A percentile compares a stretch with the other conserved stretches of the same genome.
phyloP scores from a whole-genome alignment of 2,113 vertebrate species.

The Paraplagusia blochii region DNA sequence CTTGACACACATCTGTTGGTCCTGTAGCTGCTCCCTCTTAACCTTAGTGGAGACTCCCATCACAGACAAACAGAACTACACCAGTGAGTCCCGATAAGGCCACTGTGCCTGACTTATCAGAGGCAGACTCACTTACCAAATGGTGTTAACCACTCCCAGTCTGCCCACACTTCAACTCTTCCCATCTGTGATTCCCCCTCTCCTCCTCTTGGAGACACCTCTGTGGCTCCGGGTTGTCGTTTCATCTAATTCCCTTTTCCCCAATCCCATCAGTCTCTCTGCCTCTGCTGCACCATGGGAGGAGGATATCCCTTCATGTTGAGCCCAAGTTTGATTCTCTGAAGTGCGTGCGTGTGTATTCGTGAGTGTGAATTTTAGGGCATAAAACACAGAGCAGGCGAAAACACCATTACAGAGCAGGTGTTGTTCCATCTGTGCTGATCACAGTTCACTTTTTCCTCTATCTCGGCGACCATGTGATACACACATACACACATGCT shows the following conservation, averaged over 20 bases:
- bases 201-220: slow-evolving; percentile 40
- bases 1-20: slow-evolving; percentile 49
- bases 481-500: slow-evolving; percentile 33
- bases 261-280: slow-evolving; percentile 54
- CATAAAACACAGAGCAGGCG: slow-evolving; percentile 40
- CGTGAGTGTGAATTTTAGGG: slow-evolving; percentile 36
- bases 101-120: slow-evolving; percentile 51
- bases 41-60: slow-evolving; percentile 63
- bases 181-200: slow-evolving; percentile 25
- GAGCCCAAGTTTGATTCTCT: slow-evolving; percentile 62
- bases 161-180: slow-evolving; percentile 21
- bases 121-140: slow-evolving; percentile 38
- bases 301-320: slow-evolving; percentile 60
- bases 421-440: slow-evolving; percentile 67
- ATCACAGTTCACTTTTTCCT: slow-evolving; percentile 52
- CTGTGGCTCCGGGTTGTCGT: slow-evolving; percentile 46
- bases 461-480: background rate
- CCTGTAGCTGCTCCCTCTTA: slow-evolving; percentile 49
- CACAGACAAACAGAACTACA: slow-evolving; percentile 55
- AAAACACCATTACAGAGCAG: slow-evolving; percentile 67
- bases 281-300: slow-evolving; percentile 49
- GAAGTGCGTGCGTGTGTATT: slow-evolving; percentile 41
- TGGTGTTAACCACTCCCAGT: slow-evolving; percentile 45
- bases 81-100: slow-evolving; percentile 37
- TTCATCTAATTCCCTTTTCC: slow-evolving; percentile 63